A percentile compares a stretch with the other conserved stretches of the same genome.
Evolutionary conservation across 2,797 vertebrate genomes (phyloP).

Genomic region (Atherinosoma microstoma): DNA sequence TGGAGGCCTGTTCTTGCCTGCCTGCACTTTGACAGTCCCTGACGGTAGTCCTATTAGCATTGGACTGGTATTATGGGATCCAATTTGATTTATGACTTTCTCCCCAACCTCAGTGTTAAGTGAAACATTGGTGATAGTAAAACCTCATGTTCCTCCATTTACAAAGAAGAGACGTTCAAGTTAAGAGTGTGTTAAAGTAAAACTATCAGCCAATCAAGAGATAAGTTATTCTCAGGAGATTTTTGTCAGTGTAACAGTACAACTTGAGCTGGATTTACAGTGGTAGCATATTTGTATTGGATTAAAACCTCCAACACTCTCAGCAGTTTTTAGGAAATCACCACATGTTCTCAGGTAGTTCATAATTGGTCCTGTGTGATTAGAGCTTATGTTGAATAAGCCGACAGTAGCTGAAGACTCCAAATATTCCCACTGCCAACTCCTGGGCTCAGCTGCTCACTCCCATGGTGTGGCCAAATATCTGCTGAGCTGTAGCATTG

Average conservation of each 20-base stretch:
- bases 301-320: slow-evolving; percentile 45
- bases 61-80: slow-evolving; percentile 26
- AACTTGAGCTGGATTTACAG: slow-evolving; percentile 19
- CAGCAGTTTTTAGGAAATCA: slow-evolving; percentile 46
- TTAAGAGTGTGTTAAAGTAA: slow-evolving; percentile 17
- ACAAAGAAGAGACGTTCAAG: slow-evolving; percentile 35
- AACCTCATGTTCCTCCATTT: slow-evolving; percentile 36
- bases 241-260: slow-evolving; percentile 30
- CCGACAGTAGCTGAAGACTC: slow-evolving; percentile 39
- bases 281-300: slow-evolving; percentile 24
- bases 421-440: slow-evolving; percentile 32
- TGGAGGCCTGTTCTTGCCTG: slow-evolving; percentile 19
- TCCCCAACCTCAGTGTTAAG: slow-evolving; percentile 35
- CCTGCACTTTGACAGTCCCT: slow-evolving; percentile 18
- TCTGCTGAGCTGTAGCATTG: slow-evolving; percentile 38
- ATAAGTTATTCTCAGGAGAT: slow-evolving; percentile 26
- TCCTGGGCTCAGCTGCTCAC: slow-evolving; percentile 34
- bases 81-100: slow-evolving; percentile 62
- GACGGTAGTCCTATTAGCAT: slow-evolving; percentile 37
- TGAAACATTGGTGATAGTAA: slow-evolving; percentile 35
- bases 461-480: slow-evolving; percentile 38
- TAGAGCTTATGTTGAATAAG: slow-evolving; percentile 49
- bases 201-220: slow-evolving; percentile 28
- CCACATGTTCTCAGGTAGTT: slow-evolving; percentile 47
- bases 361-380: slow-evolving; percentile 57